These are phyloP conservation scores for Gallinago paraguaiae DNA, from an alignment of 2,113 vertebrate species.

Conservation along the genomic window DNA sequence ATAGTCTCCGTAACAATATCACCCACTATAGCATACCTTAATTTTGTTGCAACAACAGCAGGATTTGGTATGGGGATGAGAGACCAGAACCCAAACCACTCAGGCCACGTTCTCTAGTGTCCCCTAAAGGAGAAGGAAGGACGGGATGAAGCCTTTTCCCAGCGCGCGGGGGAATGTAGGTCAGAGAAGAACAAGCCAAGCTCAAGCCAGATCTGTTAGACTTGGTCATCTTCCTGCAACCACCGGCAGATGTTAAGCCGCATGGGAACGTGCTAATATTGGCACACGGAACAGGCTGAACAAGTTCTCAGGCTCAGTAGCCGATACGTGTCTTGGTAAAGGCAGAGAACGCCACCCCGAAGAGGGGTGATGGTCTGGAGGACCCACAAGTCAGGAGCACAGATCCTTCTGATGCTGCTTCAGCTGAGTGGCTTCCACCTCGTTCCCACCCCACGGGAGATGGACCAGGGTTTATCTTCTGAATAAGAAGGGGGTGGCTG, in stretches of 20 bases:
- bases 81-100: not conserved
- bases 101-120: not conserved
- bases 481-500: not conserved
- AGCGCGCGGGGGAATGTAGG: not conserved
- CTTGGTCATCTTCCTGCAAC: not conserved
- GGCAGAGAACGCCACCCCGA: not conserved
- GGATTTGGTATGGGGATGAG: not conserved
- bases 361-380: not conserved
- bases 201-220: not conserved
- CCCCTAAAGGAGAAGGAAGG: not conserved
- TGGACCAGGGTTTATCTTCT: not conserved
- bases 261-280: not conserved
- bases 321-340: not conserved
- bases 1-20: not conserved
- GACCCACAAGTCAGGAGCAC: not conserved
- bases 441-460: not conserved
- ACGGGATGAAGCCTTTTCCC: not conserved
- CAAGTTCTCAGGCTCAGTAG: not conserved
- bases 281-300: not conserved
- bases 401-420: not conserved
- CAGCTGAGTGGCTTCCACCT: not conserved
- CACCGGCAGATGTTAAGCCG: not conserved
- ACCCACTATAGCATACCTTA: rapidly evolving
- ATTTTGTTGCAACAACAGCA: not conserved
- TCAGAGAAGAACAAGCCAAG: not conserved